Evolutionary conservation across 2,888 invertebrate species (phyloP).

Genomic region (Pterobdella sp.): DNA sequence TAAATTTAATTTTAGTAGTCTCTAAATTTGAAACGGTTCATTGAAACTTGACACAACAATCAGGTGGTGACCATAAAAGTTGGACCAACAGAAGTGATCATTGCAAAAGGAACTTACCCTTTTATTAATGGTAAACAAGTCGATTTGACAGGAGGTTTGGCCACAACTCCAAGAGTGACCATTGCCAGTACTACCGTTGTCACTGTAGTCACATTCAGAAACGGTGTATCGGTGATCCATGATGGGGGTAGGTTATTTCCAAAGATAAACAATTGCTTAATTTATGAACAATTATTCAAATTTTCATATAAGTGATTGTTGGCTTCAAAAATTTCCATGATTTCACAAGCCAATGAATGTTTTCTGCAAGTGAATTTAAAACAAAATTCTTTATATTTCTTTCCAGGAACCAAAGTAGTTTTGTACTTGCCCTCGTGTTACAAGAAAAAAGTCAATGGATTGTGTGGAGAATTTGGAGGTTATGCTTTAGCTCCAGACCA

Average conservation of each 20-base stretch:
- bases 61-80: slow-evolving; percentile 17
- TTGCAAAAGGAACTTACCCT: slow-evolving; percentile 23
- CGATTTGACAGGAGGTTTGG: slow-evolving; percentile 19
- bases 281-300: not conserved
- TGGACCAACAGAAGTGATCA: slow-evolving; percentile 15
- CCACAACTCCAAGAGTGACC: slow-evolving; percentile 9
- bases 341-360: too few relatives aligned
- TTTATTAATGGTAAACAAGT: slow-evolving; percentile 14
- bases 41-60: not conserved
- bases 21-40: not conserved
- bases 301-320: not conserved
- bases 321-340: not conserved
- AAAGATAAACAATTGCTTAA: not conserved
- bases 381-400: not conserved
- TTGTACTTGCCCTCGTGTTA: slow-evolving; percentile 25
- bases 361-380: slow-evolving; percentile 2
- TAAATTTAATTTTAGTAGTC: not conserved
- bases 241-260: slow-evolving; percentile 21
- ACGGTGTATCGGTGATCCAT: slow-evolving; percentile 20
- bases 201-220: slow-evolving; percentile 22
- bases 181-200: slow-evolving; percentile 20
- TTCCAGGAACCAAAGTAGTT: slow-evolving; percentile 23
- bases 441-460: slow-evolving; percentile 20
- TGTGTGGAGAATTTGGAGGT: slow-evolving; percentile 21
- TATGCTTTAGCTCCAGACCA: not conserved